Base-by-base conservation (phyloP, 2,888 invertebrate genomes). In the Pecten maximus region DNA sequence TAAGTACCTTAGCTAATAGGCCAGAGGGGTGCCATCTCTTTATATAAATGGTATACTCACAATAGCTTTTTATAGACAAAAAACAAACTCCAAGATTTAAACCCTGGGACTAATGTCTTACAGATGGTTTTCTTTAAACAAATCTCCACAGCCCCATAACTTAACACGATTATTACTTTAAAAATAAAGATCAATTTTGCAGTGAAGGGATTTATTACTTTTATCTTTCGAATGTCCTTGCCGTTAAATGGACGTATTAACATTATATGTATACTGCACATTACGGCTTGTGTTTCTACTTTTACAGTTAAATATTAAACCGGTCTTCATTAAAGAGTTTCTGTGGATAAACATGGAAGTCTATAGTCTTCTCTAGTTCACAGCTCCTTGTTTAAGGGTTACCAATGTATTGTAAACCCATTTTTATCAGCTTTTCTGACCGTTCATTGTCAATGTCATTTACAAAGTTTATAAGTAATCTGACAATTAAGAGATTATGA, bases 1-100 rank as follows among this genome's bases (percentile, higher is more conserved):
- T 74, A 74, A 74, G 74, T 74, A 74, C 23, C 28, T 74, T 10
- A 74, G 15, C 35, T 74, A 74, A 74, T 74, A 74, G 10, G 74
- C 74, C 74, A 74, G 23, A 74, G 74, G n/a, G 74, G 74, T 74
- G 74, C 74, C 74, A 74, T 74, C 74, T 23, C 50, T 28, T 74
- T 74, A 35, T 74, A 74, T 28, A 74, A 2, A 74, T 35, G 23
- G 8, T 35, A 10, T 15, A 1, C 74, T 35, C 74, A 74, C 74
- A 74, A 74, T 74, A 23, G 74, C 74, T 28, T 10, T 35, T 35
- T 74, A 74, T 15, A 74, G 74, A 74, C 74, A 74, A 74, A 74
- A 74, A 35, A 28, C 28, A 60, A 60, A 60, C n/a, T 60, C 23
- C 2, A 8, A 6, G 60, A 60, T 60, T 60, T 60, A 60, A 2